These are phyloP conservation scores for Drosophila flavopinicola DNA, from an alignment of 2,888 invertebrate species.

Conservation along the genomic window DNA sequence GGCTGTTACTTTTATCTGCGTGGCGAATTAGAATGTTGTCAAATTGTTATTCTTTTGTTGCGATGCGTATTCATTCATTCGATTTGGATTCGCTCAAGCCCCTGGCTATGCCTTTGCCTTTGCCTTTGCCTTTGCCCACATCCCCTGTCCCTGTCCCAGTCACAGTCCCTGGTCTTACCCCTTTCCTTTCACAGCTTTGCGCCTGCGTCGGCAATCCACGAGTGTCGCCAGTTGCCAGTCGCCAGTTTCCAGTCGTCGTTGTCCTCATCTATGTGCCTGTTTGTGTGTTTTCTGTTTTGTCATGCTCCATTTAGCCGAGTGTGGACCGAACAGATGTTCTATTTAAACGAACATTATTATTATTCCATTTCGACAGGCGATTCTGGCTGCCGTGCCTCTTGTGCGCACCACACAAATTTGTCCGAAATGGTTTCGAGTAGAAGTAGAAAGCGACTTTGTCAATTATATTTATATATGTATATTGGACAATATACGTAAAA, in stretches of 20 bases:
- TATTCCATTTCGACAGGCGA: conserved; percentile 81
- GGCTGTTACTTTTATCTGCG: conserved; percentile 80
- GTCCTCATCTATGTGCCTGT: conserved; percentile 31
- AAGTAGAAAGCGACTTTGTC: neutral
- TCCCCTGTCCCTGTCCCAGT: conserved; percentile 13
- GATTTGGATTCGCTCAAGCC: conserved; percentile 67
- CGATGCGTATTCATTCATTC: conserved; percentile 80
- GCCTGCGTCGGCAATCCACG: conserved; percentile 68
- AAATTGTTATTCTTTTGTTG: conserved; percentile 83
- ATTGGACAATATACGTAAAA: too few species aligned
- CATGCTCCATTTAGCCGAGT: conserved; percentile 85
- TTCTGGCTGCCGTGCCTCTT: conserved; percentile 54
- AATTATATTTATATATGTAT: too few species aligned
- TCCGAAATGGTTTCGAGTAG: conserved; percentile 7
- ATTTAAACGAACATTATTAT: conserved; percentile 84
- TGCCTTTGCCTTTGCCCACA: too few species aligned
- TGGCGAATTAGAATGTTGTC: conserved; percentile 84
- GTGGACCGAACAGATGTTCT: conserved; percentile 85
- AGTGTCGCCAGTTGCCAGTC: conserved; percentile 27
- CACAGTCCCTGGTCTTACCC: conserved; percentile 45
- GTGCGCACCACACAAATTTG: conserved; percentile 57
- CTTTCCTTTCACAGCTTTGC: conserved; percentile 57
- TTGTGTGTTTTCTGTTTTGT: conserved; percentile 83
- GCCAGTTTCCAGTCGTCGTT: conserved; percentile 5
- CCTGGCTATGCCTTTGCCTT: conserved; percentile 2